Base-by-base conservation (phyloP, 2,113 vertebrate genomes). In the Myotis davidii region DNA sequence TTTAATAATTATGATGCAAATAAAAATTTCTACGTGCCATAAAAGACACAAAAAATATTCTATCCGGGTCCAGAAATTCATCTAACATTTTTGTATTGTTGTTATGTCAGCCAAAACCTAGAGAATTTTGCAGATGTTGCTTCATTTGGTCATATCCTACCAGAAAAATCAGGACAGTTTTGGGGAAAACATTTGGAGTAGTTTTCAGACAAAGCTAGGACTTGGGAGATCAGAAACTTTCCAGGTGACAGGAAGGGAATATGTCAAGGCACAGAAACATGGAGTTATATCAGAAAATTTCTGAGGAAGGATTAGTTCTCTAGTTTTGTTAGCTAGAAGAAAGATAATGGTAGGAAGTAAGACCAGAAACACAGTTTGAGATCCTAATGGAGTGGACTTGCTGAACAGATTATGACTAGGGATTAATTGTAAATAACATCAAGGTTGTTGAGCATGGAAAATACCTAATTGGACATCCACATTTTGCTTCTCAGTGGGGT, bases 121-220 rank as follows among this genome's bases (percentile, higher is more conserved):
- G 56, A 85, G 11, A 56, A 83, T 42, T 94, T 70, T 50, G 3
- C 13, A 56, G 29, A 1, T 27, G 4, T 67, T 91, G 0, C 16
- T 59, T 42, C 18, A 52, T 52, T 59, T 84, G 54, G 69, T 74
- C 23, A 76, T 65, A 65, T 73, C n/a, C 29, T 54, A 2, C 83
- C 34, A 93, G 73, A 83, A 37, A 93, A 65, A 70, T 65, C 39
- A 89, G n/a, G 29, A 23, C 11, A 32, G 18, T 79, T 79, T 59
- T 20, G 16, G 45, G n/a, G 21, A 0, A 27, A 65, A 48, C 9
- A 18, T 50, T 65, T 67, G 13, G 17, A 59, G 9, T 85, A 39
- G 4, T 87, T 88, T 92, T 90, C 74, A 86, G 54, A 96, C 25
- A 82, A 73, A 89, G 54, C 20, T 93, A 29, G n/a, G 23, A 59